Evolutionary conservation across 2,797 vertebrate genomes (phyloP).

Genomic region (Sebastes itinus): DNA sequence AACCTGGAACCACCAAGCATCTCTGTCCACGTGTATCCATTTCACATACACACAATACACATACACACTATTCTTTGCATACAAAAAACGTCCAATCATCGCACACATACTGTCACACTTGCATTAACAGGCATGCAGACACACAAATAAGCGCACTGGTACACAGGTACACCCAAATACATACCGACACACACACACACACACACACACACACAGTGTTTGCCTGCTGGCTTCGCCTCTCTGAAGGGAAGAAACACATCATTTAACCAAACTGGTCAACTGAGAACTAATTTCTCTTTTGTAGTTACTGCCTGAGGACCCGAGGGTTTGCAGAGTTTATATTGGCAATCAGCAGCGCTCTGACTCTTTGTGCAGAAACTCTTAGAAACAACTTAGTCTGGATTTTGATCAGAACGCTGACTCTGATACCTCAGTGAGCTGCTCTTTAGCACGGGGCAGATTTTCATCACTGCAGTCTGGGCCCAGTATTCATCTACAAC

Average conservation of each 20-base stretch:
- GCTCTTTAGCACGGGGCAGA: slow-evolving; percentile 19
- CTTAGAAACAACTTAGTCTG: slow-evolving; percentile 66
- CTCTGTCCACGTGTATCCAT: slow-evolving; percentile 12
- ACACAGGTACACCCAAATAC: slow-evolving; percentile 32
- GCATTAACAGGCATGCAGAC: slow-evolving; percentile 27
- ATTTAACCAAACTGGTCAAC: slow-evolving; percentile 82
- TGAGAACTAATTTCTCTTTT: slow-evolving; percentile 82
- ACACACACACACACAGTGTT: slow-evolving; percentile 39
- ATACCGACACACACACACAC: slow-evolving; percentile 6
- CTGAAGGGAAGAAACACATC: slow-evolving; percentile 80
- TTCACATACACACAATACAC: slow-evolving; percentile 6
- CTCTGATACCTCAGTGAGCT: slow-evolving; percentile 35
- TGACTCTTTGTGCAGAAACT: slow-evolving; percentile 70
- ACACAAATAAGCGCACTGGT: slow-evolving; percentile 14
- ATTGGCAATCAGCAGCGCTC: slow-evolving; percentile 74
- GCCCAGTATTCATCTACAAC: slow-evolving; percentile 1
- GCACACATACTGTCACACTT: slow-evolving; percentile 13
- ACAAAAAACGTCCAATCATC: slow-evolving; percentile 3
- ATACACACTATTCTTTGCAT: slow-evolving; percentile 6
- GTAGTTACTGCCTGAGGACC: slow-evolving; percentile 78
- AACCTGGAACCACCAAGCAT: slow-evolving; percentile 8
- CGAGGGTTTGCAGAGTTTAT: slow-evolving; percentile 73
- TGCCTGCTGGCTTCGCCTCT: slow-evolving; percentile 70
- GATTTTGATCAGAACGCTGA: slow-evolving; percentile 64
- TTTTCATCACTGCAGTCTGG: slow-evolving; percentile 4